Conservation (phyloP, 2,888 invertebrate species). For the Cyclophora punctaria region DNA sequence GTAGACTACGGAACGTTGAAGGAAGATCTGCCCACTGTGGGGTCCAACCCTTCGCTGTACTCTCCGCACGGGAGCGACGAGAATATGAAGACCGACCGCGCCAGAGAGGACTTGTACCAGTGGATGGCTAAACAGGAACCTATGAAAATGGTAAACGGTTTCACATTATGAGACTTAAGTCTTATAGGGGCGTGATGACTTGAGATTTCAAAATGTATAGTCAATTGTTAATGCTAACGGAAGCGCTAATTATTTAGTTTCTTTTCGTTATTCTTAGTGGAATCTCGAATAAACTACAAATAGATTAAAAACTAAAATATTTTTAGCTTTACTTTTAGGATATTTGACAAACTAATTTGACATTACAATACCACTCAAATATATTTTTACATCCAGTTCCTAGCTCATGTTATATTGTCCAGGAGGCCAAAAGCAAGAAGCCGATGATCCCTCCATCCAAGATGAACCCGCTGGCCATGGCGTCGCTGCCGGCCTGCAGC, state of each 20-base stretch:
- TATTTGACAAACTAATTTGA: no score
- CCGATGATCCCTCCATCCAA: slow-evolving; percentile 64
- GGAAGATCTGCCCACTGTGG: slow-evolving; percentile 78
- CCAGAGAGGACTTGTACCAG: slow-evolving; percentile 91
- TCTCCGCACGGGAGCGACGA: slow-evolving; percentile 71
- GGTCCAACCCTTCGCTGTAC: slow-evolving; percentile 79
- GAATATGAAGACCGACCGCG: slow-evolving; percentile 71
- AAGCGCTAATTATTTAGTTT: no score
- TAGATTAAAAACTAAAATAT: no score
- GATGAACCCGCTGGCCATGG: slow-evolving; percentile 54
- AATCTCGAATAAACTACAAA: no score
- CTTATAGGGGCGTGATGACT: no score
- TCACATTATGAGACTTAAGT: no score
- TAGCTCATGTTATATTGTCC: slow-evolving; percentile 12
- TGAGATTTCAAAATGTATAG: no score
- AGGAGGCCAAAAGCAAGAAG: slow-evolving; percentile 68
- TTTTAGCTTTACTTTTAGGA: no score
- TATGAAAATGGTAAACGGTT: slow-evolving; percentile 52
- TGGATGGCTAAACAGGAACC: slow-evolving; percentile 97
- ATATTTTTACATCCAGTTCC: no score
- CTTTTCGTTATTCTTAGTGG: no score
- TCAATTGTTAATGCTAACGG: no score
- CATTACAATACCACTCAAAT: no score
- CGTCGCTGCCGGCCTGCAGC: slow-evolving; percentile 76
- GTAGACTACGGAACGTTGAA: slow-evolving; percentile 84